Percentiles rank a stretch among this genome's conserved stretches.
These are phyloP conservation scores for Chrysolina americana DNA, from an alignment of 2,888 invertebrate genomes.

Conservation along the genomic window DNA sequence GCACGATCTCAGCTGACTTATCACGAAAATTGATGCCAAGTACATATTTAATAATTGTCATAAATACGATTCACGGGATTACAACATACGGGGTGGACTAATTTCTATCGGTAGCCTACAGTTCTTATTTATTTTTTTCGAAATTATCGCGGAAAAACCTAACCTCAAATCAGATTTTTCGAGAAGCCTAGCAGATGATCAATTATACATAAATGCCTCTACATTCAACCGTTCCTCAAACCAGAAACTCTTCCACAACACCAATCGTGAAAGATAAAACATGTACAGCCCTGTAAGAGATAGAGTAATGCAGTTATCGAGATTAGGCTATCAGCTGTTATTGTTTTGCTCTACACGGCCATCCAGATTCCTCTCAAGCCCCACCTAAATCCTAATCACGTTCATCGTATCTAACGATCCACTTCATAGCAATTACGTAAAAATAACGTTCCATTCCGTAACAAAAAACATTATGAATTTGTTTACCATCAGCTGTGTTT, in stretches of 20 bases:
- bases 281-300: neutral
- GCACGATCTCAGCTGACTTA: conserved; percentile 7
- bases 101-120: no score
- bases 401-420: conserved; percentile 11
- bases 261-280: neutral
- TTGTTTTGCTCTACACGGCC: conserved; percentile 11
- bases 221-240: neutral
- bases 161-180: no score
- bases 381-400: conserved; percentile 16
- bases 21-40: conserved; percentile 16
- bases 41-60: conserved; percentile 2
- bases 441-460: neutral
- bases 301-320: neutral
- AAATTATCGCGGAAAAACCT: no score
- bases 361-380: neutral
- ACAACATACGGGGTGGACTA: neutral
- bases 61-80: neutral
- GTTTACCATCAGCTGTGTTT: conserved; percentile 20
- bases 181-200: no score
- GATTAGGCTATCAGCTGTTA: conserved; percentile 12
- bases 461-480: conserved; percentile 8
- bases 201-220: no score
- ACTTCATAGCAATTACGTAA: conserved; percentile 5
- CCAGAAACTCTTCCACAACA: neutral
- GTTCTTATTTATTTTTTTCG: no score